These are phyloP conservation scores for Eupithecia subumbrata DNA, from an alignment of 2,888 invertebrate species.

Conservation along the genomic window DNA sequence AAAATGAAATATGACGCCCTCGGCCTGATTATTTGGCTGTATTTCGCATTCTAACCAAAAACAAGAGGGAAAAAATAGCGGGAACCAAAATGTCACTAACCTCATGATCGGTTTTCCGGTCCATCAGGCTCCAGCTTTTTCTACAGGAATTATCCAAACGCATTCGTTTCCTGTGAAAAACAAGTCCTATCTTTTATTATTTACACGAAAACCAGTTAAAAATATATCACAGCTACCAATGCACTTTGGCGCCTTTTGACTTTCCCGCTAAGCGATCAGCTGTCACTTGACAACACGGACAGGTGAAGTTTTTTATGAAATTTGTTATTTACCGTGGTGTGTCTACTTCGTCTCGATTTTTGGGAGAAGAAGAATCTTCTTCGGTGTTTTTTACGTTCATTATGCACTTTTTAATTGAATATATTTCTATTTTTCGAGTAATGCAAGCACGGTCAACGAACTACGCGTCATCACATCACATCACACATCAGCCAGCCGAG, in stretches of 20 bases:
- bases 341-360: slow-evolving; percentile 57
- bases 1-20: too few species aligned
- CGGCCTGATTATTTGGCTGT: neutral
- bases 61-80: slow-evolving; percentile 60
- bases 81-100: slow-evolving; percentile 61
- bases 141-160: slow-evolving; percentile 63
- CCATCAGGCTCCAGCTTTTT: slow-evolving; percentile 79
- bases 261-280: slow-evolving; percentile 80
- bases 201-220: neutral
- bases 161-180: slow-evolving; percentile 69
- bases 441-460: slow-evolving; percentile 35
- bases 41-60: slow-evolving; percentile 56
- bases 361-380: slow-evolving; percentile 57
- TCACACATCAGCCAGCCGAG: neutral
- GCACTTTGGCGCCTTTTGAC: slow-evolving; percentile 74
- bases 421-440: slow-evolving; percentile 14
- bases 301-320: slow-evolving; percentile 45
- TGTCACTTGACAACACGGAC: slow-evolving; percentile 63
- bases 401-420: slow-evolving; percentile 40
- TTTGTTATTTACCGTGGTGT: slow-evolving; percentile 66
- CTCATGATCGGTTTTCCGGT: slow-evolving; percentile 74
- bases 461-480: slow-evolving; percentile 27
- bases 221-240: slow-evolving; percentile 6
- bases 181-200: slow-evolving; percentile 30
- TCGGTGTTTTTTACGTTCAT: slow-evolving; percentile 64